Evolutionary conservation across 2,888 invertebrate genomes (phyloP).

Genomic region (Amblyteles armatorius): DNA sequence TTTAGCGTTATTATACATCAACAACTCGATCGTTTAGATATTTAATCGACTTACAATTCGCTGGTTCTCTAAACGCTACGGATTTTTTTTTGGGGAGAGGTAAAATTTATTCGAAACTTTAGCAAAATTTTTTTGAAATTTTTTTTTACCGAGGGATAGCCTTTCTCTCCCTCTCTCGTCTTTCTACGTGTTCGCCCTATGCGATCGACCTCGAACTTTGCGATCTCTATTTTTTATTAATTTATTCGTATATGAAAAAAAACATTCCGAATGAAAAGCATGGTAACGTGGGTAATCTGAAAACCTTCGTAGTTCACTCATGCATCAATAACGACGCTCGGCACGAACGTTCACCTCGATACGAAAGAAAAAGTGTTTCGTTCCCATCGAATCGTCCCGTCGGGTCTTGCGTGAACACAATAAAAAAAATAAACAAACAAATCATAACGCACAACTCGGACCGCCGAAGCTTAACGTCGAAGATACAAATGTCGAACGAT

Average conservation of each 20-base stretch:
- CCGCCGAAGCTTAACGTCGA: constrained; percentile 44
- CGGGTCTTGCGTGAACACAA: constrained; percentile 21
- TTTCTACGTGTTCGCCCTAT: constrained; percentile 22
- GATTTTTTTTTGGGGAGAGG: not conserved
- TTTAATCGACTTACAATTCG: constrained; percentile 3
- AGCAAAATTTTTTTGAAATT: constrained; percentile 19
- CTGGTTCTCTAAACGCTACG: constrained; percentile 14
- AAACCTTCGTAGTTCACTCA: not conserved
- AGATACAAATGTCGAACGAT: constrained; percentile 55
- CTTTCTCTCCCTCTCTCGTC: constrained; percentile 6
- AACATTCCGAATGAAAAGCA: not conserved
- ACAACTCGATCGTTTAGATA: constrained; percentile 28
- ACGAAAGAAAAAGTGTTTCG: not conserved
- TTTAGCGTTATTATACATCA: constrained; percentile 23
- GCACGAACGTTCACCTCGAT: not conserved
- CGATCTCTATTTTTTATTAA: constrained; percentile 48
- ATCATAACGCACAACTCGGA: constrained; percentile 55
- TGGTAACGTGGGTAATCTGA: not conserved
- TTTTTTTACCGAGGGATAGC: constrained; percentile 11
- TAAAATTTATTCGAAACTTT: not conserved
- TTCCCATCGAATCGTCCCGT: constrained; percentile 5
- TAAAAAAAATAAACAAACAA: constrained; percentile 26
- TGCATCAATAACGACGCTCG: not conserved
- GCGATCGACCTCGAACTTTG: constrained; percentile 28
- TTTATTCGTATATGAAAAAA: constrained; percentile 36